Base-by-base conservation (phyloP, 2,797 vertebrate genomes). In the Enteromius fasciolatus region DNA sequence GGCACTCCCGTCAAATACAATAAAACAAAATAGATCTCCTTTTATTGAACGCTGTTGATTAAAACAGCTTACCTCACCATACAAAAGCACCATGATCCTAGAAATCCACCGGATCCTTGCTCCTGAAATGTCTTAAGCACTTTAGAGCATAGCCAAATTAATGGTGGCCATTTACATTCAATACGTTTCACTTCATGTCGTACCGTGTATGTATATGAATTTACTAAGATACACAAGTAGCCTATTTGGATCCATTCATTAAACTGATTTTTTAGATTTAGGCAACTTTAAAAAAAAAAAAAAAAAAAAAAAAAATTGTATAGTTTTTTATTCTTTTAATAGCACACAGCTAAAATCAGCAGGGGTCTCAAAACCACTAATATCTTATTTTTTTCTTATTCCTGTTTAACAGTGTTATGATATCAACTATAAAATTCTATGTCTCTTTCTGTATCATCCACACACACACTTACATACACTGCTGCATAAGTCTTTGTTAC, bases 11-110 rank as follows among this genome's bases (percentile, higher is more conserved):
- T 3, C 39, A 80, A 84, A 75, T 61, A 81, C 66, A 86, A 76
- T 70, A 80, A 41, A 25, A 63, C 41, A 4, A 63, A 84, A 75
- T 74, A 75, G 87, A 84, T 79, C 54, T 57, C 79, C 67, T 57
- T 61, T 86, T 86, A 89, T 54, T 61, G 33, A 52, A 75, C 81
- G 78, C 78, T 50, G 59, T 41, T 69, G 82, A 87, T 88, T 83
- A 86, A 84, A 85, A 84, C 80, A 76, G 85, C 76, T 87, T 85
- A 87, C 17, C 66, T 69, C 44, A 28, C 78, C 44, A 61, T 17
- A 76, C 69, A 83, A 83, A 61, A 66, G 28, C 61, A 46, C 36
- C 20, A 20, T 50, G 74, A 81, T 83, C 80, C 80, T 78, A 73
- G 15, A 72, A 75, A 83, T 79, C 52, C 52, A 41, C 70, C 18